Base-by-base conservation (phyloP, 2,113 vertebrate species). In the Neogobius melanostomus region DNA sequence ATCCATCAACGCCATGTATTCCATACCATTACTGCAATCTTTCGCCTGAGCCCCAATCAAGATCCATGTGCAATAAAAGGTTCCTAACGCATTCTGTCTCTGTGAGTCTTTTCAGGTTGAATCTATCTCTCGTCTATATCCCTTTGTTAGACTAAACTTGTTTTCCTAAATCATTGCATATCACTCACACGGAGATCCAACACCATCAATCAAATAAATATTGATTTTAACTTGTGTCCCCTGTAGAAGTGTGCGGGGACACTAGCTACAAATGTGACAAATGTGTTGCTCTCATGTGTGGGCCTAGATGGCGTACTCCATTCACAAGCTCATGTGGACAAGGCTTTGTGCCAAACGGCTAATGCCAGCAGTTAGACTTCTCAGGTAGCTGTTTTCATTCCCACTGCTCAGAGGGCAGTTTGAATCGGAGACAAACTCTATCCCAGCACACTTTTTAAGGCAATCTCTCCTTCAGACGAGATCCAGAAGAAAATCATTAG, bases 241-340 rank as follows among this genome's bases (percentile, higher is more conserved):
- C 28, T 36, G 28, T 36, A 36, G 28, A 36, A 36, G 11, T 50
- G 6, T 15, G 16, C 43, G 28, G 50, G 15, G 36, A 54, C 50
- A 0, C 51, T 42, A 53, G 57, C 49, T 5, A 60, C 14, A 43
- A 7, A 7, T 68, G 21, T 14, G 7, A 11, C 21, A 2, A 21
- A 1, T 42, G 7, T 82, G 86, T 68, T 86, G 68, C 74, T 79
- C 76, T 71, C 1, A 51, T 9, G 15, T 50, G 49, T 46, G 16
- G 77, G 61, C 81, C 82, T 88, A 89, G 89, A 85, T 84, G 87
- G 85, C 73, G 82, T 49, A 66, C 36, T 86, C 47, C 67, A 50
- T 83, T 84, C 70, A 82, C 61, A 77, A 75, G 77, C 75, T 72
- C 63, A 66, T 66, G 15, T 51, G 64, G 72, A 64, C 16, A 44